Conservation (phyloP, 2,113 vertebrate genomes). For the Poeciliopsis retropinna region DNA sequence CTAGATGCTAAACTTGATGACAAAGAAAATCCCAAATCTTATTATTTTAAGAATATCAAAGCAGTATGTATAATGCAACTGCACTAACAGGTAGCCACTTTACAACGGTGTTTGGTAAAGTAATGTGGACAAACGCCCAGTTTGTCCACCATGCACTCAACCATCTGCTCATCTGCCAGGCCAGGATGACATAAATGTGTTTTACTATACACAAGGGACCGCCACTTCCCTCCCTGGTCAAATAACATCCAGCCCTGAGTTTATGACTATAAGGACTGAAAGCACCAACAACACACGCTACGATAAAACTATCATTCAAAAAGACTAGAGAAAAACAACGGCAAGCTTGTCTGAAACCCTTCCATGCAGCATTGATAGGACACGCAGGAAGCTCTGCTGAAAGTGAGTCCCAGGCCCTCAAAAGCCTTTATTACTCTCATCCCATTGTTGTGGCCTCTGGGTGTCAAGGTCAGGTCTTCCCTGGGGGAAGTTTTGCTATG, state of each 20-base stretch:
- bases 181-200: background rate
- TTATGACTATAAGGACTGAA: background rate
- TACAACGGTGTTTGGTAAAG: background rate
- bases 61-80: slow-evolving; percentile 1
- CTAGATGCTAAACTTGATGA: background rate
- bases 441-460: slow-evolving; percentile 16
- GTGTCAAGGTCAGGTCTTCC: slow-evolving; percentile 32
- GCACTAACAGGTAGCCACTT: background rate
- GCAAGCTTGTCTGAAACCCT: too few species aligned
- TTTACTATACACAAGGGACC: background rate
- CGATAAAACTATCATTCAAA: too few species aligned
- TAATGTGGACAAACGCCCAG: background rate
- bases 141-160: background rate
- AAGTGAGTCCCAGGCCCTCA: background rate
- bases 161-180: background rate
- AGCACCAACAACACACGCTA: background rate
- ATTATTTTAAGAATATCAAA: background rate
- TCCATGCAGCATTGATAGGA: too few species aligned
- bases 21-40: background rate
- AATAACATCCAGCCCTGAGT: background rate
- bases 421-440: slow-evolving; percentile 9
- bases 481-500: slow-evolving; percentile 14
- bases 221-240: background rate
- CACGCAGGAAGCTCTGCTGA: too few species aligned
- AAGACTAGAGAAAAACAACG: too few species aligned